Conservation (phyloP, 2,888 invertebrate species). For the Ochlodes sylvanus region DNA sequence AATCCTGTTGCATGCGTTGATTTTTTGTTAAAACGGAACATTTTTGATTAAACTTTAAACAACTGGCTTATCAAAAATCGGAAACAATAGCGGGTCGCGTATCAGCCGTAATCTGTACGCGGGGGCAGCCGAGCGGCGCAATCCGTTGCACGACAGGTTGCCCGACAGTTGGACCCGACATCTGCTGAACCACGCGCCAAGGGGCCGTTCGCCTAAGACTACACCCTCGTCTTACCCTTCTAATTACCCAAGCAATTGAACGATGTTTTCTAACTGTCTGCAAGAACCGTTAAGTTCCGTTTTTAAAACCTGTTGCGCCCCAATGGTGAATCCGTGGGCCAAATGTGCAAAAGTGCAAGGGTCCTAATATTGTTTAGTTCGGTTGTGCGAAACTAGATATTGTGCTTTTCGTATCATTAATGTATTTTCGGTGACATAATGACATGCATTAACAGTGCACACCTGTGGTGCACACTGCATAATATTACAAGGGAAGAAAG, state of each 20-base stretch:
- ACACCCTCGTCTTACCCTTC: conserved; percentile 78
- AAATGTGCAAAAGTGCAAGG: conserved; percentile 73
- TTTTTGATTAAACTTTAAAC: not conserved
- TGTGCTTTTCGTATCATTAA: not conserved
- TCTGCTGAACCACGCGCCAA: conserved; percentile 71
- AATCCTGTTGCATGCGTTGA: conserved; percentile 1
- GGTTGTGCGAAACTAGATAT: conserved; percentile 76
- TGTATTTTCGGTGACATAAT: conserved; percentile 26
- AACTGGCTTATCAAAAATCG: conserved; percentile 66
- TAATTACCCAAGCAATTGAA: conserved; percentile 66
- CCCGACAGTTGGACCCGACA: conserved; percentile 75
- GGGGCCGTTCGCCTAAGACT: conserved; percentile 64
- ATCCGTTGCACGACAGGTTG: conserved; percentile 84
- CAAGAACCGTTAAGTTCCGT: conserved; percentile 80
- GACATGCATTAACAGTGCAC: conserved; percentile 20
- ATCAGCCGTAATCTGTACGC: conserved; percentile 70
- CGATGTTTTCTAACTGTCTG: conserved; percentile 70
- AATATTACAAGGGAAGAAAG: not conserved
- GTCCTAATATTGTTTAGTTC: conserved; percentile 63
- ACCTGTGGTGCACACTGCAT: not conserved
- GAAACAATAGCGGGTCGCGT: conserved; percentile 64
- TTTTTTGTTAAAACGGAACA: conserved; percentile 11
- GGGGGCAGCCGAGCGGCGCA: conserved; percentile 75
- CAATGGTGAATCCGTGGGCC: conserved; percentile 61
- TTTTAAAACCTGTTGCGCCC: conserved; percentile 74